Evolutionary conservation across 2,888 invertebrate genomes (phyloP).

Genomic region (Tetheella fluctuosa): DNA sequence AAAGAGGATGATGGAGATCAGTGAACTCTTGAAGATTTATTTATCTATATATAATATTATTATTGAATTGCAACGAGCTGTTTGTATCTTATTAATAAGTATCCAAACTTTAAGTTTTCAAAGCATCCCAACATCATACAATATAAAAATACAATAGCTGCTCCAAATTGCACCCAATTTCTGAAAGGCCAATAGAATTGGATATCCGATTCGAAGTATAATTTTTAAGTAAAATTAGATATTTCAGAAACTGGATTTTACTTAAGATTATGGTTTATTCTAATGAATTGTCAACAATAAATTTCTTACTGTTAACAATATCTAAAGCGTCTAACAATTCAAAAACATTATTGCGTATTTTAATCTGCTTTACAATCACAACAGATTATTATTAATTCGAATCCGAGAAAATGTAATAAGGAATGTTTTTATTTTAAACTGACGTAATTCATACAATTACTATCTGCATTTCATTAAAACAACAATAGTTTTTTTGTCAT

Average conservation of each 20-base stretch:
- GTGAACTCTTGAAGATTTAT: background rate
- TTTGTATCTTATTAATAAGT: slow-evolving; percentile 2
- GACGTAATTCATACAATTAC: background rate
- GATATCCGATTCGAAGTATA: slow-evolving; percentile 8
- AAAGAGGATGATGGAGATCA: slow-evolving; percentile 2
- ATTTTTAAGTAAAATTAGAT: slow-evolving; percentile 19
- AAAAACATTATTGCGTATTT: slow-evolving; percentile 38
- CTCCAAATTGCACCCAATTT: slow-evolving; percentile 24
- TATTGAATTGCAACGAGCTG: background rate
- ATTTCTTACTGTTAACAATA: slow-evolving; percentile 52
- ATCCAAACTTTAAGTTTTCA: slow-evolving; percentile 5
- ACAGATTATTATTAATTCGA: slow-evolving; percentile 25
- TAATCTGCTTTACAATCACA: slow-evolving; percentile 28
- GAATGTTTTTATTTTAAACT: slow-evolving; percentile 42
- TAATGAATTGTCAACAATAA: slow-evolving; percentile 58
- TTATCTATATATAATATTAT: background rate
- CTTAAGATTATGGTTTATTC: slow-evolving; percentile 50
- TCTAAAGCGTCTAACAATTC: slow-evolving; percentile 56
- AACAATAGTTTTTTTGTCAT: background rate
- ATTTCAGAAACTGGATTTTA: slow-evolving; percentile 31
- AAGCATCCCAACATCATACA: slow-evolving; percentile 14
- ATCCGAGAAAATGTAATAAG: slow-evolving; percentile 42
- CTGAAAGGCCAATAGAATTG: slow-evolving; percentile 17
- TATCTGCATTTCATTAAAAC: background rate
- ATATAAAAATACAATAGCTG: slow-evolving; percentile 33